These are phyloP conservation scores for Ceratina japonica DNA, from an alignment of 1,140 invertebrate species.

Conservation along the genomic window DNA sequence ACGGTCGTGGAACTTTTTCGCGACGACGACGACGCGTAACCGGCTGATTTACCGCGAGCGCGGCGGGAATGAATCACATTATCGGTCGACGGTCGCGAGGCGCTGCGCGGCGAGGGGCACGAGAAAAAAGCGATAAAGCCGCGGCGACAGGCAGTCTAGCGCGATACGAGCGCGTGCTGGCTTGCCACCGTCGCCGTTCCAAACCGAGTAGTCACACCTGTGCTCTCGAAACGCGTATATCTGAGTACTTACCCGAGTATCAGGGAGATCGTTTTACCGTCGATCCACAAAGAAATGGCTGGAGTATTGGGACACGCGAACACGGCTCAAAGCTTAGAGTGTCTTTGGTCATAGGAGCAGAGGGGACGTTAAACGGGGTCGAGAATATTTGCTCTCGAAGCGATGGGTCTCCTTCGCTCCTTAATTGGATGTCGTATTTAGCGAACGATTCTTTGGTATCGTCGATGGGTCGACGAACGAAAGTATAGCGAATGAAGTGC, in stretches of 20 bases:
- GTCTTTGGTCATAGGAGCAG: too few species aligned
- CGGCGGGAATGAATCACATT: slow-evolving; percentile 62
- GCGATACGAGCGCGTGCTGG: slow-evolving; percentile 37
- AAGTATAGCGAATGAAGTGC: neutral
- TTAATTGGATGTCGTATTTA: neutral
- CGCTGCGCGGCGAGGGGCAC: slow-evolving; percentile 23
- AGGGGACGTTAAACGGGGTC: too few species aligned
- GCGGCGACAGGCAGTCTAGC: slow-evolving; percentile 69
- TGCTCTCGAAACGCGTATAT: slow-evolving; percentile 26
- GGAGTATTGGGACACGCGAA: too few species aligned
- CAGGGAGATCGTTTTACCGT: neutral
- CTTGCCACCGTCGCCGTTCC: slow-evolving; percentile 2
- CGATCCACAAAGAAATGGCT: slow-evolving; percentile 12
- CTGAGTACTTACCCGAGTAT: neutral
- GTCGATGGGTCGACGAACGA: slow-evolving; percentile 1
- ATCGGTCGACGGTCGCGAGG: slow-evolving; percentile 42
- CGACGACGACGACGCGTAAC: slow-evolving; percentile 20
- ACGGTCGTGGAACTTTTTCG: slow-evolving; percentile 25
- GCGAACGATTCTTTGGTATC: too few species aligned
- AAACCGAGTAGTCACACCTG: slow-evolving; percentile 14
- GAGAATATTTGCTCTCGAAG: neutral
- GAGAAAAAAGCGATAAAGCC: slow-evolving; percentile 58
- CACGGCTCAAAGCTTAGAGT: too few species aligned
- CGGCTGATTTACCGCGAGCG: slow-evolving; percentile 31
- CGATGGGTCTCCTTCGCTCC: neutral